Conservation (phyloP, 2,888 invertebrate genomes). For the Sepioteuthis lessoniana region DNA sequence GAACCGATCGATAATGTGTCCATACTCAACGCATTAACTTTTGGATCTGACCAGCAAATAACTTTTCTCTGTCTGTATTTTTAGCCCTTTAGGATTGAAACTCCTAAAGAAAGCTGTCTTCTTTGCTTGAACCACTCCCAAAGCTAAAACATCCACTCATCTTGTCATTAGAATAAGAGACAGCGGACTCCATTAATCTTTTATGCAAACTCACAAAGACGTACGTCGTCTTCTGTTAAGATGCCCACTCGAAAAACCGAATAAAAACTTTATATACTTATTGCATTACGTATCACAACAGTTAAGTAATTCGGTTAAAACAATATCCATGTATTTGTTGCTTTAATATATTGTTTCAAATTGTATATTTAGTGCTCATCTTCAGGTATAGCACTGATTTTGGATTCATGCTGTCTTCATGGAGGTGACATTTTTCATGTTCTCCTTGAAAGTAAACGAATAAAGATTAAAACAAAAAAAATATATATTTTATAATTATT, state of each 20-base stretch:
- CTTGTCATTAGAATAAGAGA: neutral
- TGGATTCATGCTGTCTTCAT: no score
- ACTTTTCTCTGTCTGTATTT: neutral
- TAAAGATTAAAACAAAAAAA: no score
- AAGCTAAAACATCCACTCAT: neutral
- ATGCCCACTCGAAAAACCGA: neutral
- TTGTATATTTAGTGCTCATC: no score
- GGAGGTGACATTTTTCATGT: no score
- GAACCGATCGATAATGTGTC: neutral
- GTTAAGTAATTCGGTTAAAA: no score
- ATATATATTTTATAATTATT: no score
- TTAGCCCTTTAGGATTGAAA: neutral
- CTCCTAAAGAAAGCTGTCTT: neutral
- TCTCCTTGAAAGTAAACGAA: no score
- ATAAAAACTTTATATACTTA: no score
- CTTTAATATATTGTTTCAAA: no score
- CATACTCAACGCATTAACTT: neutral
- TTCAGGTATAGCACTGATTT: no score
- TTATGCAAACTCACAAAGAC: neutral
- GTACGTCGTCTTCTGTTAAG: neutral
- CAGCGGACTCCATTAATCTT: neutral
- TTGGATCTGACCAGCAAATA: neutral
- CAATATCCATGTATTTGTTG: no score
- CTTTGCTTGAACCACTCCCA: neutral
- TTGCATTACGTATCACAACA: no score